Base-by-base conservation (phyloP, 2,113 vertebrate genomes). In the Silurus meridionalis region DNA sequence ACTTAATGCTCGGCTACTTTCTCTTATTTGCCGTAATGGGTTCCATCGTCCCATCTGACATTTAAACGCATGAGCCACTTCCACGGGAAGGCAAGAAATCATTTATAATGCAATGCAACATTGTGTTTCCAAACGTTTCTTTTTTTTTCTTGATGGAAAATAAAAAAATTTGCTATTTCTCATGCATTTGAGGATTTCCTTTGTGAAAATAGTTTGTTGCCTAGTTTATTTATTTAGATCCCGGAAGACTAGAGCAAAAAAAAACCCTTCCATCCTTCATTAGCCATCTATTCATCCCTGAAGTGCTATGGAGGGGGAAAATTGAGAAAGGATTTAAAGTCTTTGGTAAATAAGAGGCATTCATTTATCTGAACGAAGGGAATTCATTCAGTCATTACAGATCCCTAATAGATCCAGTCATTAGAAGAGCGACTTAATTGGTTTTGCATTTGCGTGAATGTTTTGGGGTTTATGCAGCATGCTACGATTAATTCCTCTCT, bases 221-320 rank as follows among this genome's bases (percentile, higher is more conserved):
- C 82, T 74, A 60, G 37, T 74, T 37, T 81, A 10, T 84, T 58
- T n/a, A 58, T 80, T 17, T 57, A 83, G 85, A 46, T 83, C 85
- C 82, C 69, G 25, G n/a, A 82, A 89, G 85, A 89, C 21, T 25
- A 66, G 9, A 66, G 17, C 46, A 53, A 71, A 23, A 69, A 63
- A 46, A 21, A 52, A 63, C n/a, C 63, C 77, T 52, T 2, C n/a
- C 17, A 46, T 85, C 67, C 60, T 84, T 69, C 85, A 82, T 87
- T 87, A 87, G 64, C 48, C 17, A 84, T 58, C 88, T 84, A 81
- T 77, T 84, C 74, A 89, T 79, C 74, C 71, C 79, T 52, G n/a
- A 23, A 79, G 60, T 14, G 48, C 37, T 63, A 11, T 64, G 28
- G 11, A 85, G 23, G 8, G 23, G 64, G 11, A 25, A 7, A 61